phyloP scores from a whole-genome alignment of 2,888 invertebrate species.

The Ypsolopha sequella region DNA sequence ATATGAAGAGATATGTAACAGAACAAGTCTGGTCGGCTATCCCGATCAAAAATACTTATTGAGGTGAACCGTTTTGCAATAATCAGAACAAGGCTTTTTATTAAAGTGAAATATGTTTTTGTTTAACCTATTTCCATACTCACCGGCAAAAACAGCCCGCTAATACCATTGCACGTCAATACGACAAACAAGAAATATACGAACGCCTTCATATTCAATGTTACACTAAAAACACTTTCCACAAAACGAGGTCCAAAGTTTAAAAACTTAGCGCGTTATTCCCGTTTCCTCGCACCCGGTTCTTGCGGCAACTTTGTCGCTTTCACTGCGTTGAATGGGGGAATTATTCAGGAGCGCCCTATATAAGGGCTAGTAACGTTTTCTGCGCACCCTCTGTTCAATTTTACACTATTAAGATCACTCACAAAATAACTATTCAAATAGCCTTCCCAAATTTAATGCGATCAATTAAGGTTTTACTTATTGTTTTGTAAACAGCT shows the following conservation, averaged over 20 bases:
- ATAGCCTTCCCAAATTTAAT: too few species aligned
- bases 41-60: too few species aligned
- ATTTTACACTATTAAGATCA: conserved; percentile 11
- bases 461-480: too few species aligned
- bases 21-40: too few species aligned
- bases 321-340: conserved; percentile 47
- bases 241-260: background rate
- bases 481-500: too few species aligned
- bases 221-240: conserved; percentile 16
- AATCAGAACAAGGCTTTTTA: too few species aligned
- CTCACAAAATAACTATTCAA: too few species aligned
- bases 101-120: too few species aligned
- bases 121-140: conserved; percentile 19
- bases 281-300: background rate
- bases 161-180: conserved; percentile 37
- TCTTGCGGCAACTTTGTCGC: background rate
- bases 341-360: conserved; percentile 37
- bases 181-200: conserved; percentile 33
- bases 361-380: conserved; percentile 45
- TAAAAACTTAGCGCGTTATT: too few species aligned
- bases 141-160: conserved; percentile 47
- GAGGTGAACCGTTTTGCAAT: too few species aligned
- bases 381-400: conserved; percentile 47
- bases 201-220: conserved; percentile 41
- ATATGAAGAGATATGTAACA: too few species aligned